Evolutionary conservation across 2,888 invertebrate genomes (phyloP).

Genomic region (Rhagium mordax): DNA sequence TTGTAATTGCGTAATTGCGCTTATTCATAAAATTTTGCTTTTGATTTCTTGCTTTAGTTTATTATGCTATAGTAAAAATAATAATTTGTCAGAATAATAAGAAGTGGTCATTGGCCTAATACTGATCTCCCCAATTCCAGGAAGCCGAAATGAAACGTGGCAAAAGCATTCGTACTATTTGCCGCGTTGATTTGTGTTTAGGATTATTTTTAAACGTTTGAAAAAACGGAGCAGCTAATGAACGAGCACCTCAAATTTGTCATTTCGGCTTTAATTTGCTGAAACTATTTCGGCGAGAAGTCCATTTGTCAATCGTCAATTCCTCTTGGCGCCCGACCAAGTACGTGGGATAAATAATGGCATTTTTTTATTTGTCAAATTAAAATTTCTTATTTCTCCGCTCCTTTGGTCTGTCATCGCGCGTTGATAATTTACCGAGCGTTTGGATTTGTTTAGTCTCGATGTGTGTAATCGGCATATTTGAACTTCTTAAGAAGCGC

Average conservation of each 20-base stretch:
- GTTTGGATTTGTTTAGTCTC: conserved; percentile 43
- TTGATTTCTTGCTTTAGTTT: too few relatives aligned
- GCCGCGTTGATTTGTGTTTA: background rate
- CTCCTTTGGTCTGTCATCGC: conserved; percentile 36
- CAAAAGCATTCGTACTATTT: background rate
- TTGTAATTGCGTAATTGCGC: too few relatives aligned
- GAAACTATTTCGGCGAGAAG: conserved; percentile 19
- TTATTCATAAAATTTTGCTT: too few relatives aligned
- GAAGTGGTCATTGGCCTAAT: background rate
- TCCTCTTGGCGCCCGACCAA: conserved; percentile 29
- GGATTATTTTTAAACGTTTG: conserved; percentile 6
- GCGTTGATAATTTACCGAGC: conserved; percentile 40
- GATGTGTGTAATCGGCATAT: conserved; percentile 2
- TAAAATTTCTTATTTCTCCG: conserved; percentile 36
- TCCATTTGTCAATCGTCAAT: conserved; percentile 33
- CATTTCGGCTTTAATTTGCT: conserved; percentile 26
- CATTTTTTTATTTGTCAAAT: conserved; percentile 34
- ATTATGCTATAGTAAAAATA: too few relatives aligned
- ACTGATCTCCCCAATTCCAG: background rate
- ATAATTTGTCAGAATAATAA: too few relatives aligned
- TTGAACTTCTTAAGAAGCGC: background rate
- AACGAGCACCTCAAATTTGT: conserved; percentile 26
- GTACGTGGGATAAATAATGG: conserved; percentile 27
- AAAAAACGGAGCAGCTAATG: conserved; percentile 9
- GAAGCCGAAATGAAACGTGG: background rate